phyloP scores from a whole-genome alignment of 2,797 vertebrate genomes.

The Tenualosa thibaudeaui region DNA sequence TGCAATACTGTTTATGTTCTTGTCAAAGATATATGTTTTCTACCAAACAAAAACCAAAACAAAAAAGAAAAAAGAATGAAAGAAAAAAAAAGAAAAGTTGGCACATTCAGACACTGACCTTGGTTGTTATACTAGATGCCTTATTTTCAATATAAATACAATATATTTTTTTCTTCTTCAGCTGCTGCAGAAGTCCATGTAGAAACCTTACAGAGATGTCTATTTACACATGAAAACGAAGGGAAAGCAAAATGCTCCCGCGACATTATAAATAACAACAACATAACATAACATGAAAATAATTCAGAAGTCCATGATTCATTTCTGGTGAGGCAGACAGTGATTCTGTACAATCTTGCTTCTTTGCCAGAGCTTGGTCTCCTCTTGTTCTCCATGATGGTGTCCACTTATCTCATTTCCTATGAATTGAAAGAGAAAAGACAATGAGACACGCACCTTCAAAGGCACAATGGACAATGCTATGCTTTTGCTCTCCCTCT shows the following conservation, averaged over 20 bases:
- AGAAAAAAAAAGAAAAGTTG: slow-evolving; percentile 66
- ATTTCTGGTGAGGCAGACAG: slow-evolving; percentile 55
- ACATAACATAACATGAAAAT: slow-evolving; percentile 58
- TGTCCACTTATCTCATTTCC: slow-evolving; percentile 77
- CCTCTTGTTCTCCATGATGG: slow-evolving; percentile 25
- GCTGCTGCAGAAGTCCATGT: slow-evolving; percentile 73
- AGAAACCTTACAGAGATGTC: slow-evolving; percentile 74
- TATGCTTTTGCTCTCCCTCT: background rate
- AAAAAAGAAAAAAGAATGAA: slow-evolving; percentile 55
- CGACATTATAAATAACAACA: slow-evolving; percentile 76
- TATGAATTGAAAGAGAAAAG: slow-evolving; percentile 50
- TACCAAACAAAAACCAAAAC: slow-evolving; percentile 38
- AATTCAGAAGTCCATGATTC: slow-evolving; percentile 59
- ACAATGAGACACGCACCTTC: slow-evolving; percentile 2
- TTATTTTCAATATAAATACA: slow-evolving; percentile 77
- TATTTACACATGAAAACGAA: slow-evolving; percentile 74
- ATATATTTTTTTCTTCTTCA: slow-evolving; percentile 73
- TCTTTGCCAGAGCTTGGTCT: slow-evolving; percentile 25
- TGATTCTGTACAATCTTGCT: slow-evolving; percentile 53
- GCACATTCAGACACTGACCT: slow-evolving; percentile 80
- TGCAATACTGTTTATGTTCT: slow-evolving; percentile 75
- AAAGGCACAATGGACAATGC: background rate
- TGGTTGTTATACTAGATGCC: slow-evolving; percentile 65
- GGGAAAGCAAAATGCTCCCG: slow-evolving; percentile 52
- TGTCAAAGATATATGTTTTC: slow-evolving; percentile 68